These are phyloP conservation scores for Heteractis magnifica DNA, from an alignment of 92 coral and sea anemone species.

Conservation along the genomic window DNA sequence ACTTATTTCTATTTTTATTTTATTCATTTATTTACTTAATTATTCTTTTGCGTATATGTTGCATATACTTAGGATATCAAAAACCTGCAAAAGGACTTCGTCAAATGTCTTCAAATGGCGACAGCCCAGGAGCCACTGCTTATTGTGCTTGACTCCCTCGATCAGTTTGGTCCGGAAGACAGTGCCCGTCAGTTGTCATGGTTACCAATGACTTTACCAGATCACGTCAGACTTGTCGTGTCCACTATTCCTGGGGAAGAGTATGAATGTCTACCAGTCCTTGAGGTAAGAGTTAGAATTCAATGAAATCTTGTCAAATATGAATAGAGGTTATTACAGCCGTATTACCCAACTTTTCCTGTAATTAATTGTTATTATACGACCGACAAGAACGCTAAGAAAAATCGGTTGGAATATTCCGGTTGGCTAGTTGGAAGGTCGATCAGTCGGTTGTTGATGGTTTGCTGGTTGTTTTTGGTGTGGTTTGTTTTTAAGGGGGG, in stretches of 20 bases:
- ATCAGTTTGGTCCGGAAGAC: conserved; percentile 81
- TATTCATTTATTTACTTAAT: too few species aligned
- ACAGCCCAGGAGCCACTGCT: conserved; percentile 70
- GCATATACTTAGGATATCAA: conserved; percentile 63
- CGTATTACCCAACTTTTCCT: too few species aligned
- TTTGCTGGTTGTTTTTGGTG: too few species aligned
- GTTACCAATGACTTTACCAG: conserved; percentile 79
- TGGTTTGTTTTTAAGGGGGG: too few species aligned
- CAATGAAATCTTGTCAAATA: neutral
- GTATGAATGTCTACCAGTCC: conserved; percentile 73
- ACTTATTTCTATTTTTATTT: too few species aligned
- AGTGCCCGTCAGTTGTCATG: conserved; percentile 92
- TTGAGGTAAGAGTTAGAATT: conserved; percentile 58
- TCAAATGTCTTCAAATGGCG: conserved; percentile 77
- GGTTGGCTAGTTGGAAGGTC: too few species aligned
- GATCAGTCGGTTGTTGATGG: too few species aligned
- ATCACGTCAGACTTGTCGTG: conserved; percentile 67
- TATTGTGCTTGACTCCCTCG: conserved; percentile 90
- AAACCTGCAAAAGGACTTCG: conserved; percentile 65
- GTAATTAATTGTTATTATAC: too few species aligned
- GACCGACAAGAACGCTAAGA: too few species aligned
- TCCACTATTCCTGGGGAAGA: conserved; percentile 86
- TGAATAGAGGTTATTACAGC: too few species aligned
- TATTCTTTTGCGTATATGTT: too few species aligned
- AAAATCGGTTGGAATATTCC: too few species aligned